Conservation (phyloP, 1,140 invertebrate species). For the Micrasema longulum region DNA sequence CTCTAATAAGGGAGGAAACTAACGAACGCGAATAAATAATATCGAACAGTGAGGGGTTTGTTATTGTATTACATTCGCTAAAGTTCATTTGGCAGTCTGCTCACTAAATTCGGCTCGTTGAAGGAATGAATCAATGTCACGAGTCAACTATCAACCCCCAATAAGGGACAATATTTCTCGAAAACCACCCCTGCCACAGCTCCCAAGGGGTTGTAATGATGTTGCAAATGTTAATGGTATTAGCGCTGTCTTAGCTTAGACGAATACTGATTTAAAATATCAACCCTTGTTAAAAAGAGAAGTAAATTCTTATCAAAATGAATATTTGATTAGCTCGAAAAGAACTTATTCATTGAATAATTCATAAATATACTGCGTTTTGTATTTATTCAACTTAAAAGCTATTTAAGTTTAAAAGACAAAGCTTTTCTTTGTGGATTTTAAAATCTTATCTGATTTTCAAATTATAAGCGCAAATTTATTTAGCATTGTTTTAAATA, state of each 20-base stretch:
- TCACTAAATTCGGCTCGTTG: constrained; percentile 47
- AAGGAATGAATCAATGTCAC: constrained; percentile 51
- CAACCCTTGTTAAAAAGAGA: constrained; percentile 10
- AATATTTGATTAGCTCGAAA: neutral
- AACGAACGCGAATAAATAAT: constrained; percentile 33
- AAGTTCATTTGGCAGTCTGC: constrained; percentile 49
- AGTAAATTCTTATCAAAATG: constrained; percentile 2
- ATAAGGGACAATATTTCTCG: constrained; percentile 1
- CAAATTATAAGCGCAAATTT: too few relatives aligned
- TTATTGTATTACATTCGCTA: constrained; percentile 22
- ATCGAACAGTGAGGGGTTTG: constrained; percentile 14
- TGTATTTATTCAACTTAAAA: neutral
- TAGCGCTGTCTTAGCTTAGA: constrained; percentile 9
- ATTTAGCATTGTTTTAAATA: too few relatives aligned
- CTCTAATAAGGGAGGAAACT: constrained; percentile 10
- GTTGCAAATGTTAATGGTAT: constrained; percentile 41
- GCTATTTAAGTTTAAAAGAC: too few relatives aligned
- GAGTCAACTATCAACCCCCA: constrained; percentile 19
- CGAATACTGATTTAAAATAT: constrained; percentile 27
- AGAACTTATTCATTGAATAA: constrained; percentile 21
- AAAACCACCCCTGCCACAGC: constrained; percentile 22
- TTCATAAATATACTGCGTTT: too few relatives aligned
- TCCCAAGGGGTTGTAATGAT: constrained; percentile 24
- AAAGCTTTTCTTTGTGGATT: too few relatives aligned
- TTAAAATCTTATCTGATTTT: too few relatives aligned